Conservation (phyloP, 2,113 vertebrate genomes). For the Pygathrix nemaeus region DNA sequence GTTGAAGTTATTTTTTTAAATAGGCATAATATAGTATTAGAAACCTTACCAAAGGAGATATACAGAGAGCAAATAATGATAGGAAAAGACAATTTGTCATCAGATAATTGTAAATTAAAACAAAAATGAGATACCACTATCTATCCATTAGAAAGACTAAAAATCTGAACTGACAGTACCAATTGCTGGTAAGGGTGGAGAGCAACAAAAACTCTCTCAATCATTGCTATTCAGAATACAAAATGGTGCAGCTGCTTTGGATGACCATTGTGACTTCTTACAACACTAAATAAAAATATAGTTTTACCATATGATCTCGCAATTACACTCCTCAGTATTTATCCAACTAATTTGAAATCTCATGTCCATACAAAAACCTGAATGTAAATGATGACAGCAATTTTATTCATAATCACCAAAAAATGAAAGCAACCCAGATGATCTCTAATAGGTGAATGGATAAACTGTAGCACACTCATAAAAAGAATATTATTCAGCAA, state of each 20-base stretch:
- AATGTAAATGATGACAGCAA: background rate
- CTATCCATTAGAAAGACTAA: background rate
- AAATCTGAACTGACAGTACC: background rate
- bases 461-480: background rate
- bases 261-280: background rate
- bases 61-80: background rate
- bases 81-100: background rate
- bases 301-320: background rate
- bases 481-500: background rate
- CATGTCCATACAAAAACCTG: background rate
- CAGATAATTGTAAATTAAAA: background rate
- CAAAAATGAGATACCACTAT: background rate
- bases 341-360: background rate
- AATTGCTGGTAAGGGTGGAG: background rate
- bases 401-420: background rate
- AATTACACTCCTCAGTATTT: background rate
- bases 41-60: background rate
- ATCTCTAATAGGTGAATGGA: background rate
- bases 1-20: too few species aligned
- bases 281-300: background rate
- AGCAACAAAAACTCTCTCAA: background rate
- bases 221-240: background rate
- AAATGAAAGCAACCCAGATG: background rate
- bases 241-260: background rate
- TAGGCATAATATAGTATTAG: background rate